phyloP scores from a whole-genome alignment of 2,113 vertebrate species.

The Ceuthmochares aereus region DNA sequence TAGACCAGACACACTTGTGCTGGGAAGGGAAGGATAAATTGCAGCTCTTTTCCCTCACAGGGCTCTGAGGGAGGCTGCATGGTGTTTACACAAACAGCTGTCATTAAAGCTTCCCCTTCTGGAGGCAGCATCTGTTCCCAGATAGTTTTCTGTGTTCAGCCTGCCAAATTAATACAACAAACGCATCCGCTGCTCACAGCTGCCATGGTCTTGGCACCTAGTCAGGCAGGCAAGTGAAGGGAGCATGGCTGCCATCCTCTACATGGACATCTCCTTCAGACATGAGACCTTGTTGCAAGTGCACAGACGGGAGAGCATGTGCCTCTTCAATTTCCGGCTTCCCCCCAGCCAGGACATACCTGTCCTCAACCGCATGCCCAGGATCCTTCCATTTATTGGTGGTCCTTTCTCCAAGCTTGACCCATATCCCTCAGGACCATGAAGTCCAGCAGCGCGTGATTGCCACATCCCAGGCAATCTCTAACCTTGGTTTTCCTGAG shows the following conservation, averaged over 20 bases:
- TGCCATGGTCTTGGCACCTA: neutral
- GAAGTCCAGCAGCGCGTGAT: no score
- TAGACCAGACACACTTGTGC: neutral
- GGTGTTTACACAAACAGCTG: neutral
- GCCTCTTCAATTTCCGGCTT: neutral
- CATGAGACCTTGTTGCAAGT: fast-evolving
- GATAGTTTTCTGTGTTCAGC: neutral
- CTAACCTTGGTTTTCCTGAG: no score
- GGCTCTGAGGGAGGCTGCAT: neutral
- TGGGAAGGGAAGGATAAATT: neutral
- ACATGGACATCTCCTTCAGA: neutral
- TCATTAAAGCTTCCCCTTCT: conserved; percentile 7
- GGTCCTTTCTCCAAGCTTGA: neutral
- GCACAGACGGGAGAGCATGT: fast-evolving
- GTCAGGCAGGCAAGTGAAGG: neutral
- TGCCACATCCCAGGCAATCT: no score
- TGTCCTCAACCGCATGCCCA: fast-evolving
- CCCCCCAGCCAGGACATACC: neutral
- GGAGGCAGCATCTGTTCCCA: neutral
- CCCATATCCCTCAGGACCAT: no score
- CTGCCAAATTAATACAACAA: neutral
- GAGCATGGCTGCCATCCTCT: neutral
- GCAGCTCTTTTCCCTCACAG: neutral
- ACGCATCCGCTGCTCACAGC: neutral
- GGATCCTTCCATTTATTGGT: neutral